Conservation (phyloP, 2,113 vertebrate genomes). For the Colinus virginianus region DNA sequence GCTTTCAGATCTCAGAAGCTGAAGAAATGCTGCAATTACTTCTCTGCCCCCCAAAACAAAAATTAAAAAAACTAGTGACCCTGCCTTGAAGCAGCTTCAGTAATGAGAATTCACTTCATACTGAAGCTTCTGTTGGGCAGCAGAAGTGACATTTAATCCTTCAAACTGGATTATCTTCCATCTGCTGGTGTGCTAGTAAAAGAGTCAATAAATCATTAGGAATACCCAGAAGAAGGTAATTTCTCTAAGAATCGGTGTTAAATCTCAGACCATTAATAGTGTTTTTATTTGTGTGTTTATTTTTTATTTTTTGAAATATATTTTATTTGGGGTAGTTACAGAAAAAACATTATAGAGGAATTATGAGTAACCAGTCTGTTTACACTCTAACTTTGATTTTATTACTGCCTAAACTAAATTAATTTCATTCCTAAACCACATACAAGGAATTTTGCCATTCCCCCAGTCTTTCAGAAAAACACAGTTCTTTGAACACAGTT, state of each 20-base stretch:
- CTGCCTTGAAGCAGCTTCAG: neutral
- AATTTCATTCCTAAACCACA: neutral
- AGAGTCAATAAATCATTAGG: neutral
- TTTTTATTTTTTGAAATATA: neutral
- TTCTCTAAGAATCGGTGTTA: neutral
- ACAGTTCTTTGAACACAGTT: neutral
- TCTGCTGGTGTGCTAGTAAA: neutral
- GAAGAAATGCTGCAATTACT: neutral
- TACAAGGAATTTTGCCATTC: neutral
- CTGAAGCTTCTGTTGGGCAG: neutral
- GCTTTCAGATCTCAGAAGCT: neutral
- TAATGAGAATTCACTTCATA: neutral
- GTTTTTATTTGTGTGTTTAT: accelerated
- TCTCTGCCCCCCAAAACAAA: accelerated
- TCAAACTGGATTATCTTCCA: neutral
- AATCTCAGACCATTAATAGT: neutral
- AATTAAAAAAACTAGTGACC: neutral
- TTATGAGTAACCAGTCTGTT: neutral
- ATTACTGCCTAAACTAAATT: neutral
- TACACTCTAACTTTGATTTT: neutral
- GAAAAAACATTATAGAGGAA: neutral
- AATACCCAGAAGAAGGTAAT: neutral
- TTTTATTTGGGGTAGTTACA: neutral
- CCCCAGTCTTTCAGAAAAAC: neutral
- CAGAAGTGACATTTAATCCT: neutral